Evolutionary conservation across 2,888 invertebrate species (phyloP), one percentile per base, ranked within the genome.

Genomic region (Drosophila yooni): DNA sequence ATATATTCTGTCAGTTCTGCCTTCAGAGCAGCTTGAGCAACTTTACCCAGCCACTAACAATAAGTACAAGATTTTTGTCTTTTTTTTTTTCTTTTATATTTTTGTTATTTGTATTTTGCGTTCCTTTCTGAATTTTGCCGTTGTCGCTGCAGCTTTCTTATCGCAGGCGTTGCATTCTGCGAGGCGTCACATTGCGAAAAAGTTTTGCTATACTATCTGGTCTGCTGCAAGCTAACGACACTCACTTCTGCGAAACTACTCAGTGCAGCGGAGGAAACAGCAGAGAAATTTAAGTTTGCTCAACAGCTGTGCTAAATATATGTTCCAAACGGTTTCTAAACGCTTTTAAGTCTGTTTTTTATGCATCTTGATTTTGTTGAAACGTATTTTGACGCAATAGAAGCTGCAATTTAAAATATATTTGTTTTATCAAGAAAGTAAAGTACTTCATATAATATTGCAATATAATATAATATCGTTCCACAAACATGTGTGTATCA

Each of bases 161-260:
- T 79, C 76, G 53, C 21, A 34, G 33, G 33, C 36, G 69, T 15
- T 48, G 61, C 79, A 79, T 76, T 68, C 79, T 79, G 59, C 58
- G 54, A 52, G 27, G 52, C 64, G 79, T 64, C 69, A 52, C 64
- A 46, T 66, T 40, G 52, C 8, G 34, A 36, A 63, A 74, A 79
- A 79, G 40, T 74, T 79, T 34, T 38, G 21, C 64, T 36, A 11
- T 36, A 36, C 56, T 60, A 57, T 61, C 61, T 38, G 38, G 50
- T 61, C 61, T 38, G 38, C 15, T n/a, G 43, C 54, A 27, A 54
- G 46, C 50, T 54, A 34, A 40, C 68, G 62, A 50, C 46, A 53
- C 58, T 76, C 38, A 70, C 56, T 76, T 60, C 43, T 60, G 33
- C n/a, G 61, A 61, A 64, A 57, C 58, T 27, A 60, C 58, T 33